Percentiles rank a stretch among this genome's conserved stretches.
Evolutionary conservation across 2,113 vertebrate genomes (phyloP).

Genomic region (Myrmecobius fasciatus): DNA sequence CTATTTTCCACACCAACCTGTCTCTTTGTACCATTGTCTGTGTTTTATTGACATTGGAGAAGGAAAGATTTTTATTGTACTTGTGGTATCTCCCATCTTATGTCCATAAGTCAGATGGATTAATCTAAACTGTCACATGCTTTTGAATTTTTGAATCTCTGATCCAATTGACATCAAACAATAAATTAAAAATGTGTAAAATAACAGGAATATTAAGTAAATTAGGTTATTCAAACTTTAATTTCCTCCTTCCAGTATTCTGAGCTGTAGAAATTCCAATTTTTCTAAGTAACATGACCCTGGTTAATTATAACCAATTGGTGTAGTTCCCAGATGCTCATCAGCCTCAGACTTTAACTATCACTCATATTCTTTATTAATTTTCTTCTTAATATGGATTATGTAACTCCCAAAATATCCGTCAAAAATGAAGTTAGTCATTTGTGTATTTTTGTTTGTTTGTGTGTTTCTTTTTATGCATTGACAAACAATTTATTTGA

Average conservation of each 20-base stretch:
- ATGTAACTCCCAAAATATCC: background rate
- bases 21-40: too few relatives aligned
- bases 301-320: background rate
- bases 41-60: background rate
- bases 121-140: background rate
- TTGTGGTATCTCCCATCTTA: background rate
- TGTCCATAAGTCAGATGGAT: background rate
- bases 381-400: background rate
- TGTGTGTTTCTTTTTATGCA: background rate
- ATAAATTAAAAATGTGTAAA: background rate
- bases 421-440: background rate
- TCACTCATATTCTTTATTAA: background rate
- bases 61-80: background rate
- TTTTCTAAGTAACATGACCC: background rate
- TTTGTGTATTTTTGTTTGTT: background rate
- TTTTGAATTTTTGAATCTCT: background rate
- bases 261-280: background rate
- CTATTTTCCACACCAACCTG: too few relatives aligned
- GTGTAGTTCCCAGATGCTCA: background rate
- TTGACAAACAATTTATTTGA: background rate
- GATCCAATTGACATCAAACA: background rate
- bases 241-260: background rate
- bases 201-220: background rate
- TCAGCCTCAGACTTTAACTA: background rate
- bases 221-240: background rate